Conservation (phyloP, 2,797 vertebrate genomes). For the Clarias pachynema region DNA sequence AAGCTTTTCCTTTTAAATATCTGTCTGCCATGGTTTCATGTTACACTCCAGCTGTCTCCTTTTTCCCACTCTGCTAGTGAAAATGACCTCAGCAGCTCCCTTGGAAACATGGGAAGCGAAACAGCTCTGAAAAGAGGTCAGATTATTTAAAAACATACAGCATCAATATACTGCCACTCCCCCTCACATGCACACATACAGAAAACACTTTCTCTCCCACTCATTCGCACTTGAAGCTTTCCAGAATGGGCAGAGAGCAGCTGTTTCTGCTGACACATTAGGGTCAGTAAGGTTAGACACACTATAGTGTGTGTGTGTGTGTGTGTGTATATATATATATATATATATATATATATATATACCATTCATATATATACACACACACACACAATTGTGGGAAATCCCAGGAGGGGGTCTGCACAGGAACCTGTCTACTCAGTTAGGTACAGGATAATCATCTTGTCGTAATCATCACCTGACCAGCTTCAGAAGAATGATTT, state of each 20-base stretch:
- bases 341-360: too few relatives aligned
- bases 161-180: constrained; percentile 59
- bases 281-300: constrained; percentile 45
- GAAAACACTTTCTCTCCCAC: constrained; percentile 49
- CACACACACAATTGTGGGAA: constrained; percentile 47
- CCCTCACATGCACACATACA: constrained; percentile 62
- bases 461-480: neutral
- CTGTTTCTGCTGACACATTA: constrained; percentile 41
- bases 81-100: constrained; percentile 56
- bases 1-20: constrained; percentile 60
- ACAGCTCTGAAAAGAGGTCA: constrained; percentile 58
- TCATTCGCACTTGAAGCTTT: constrained; percentile 46
- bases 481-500: too few relatives aligned
- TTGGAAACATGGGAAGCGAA: constrained; percentile 60
- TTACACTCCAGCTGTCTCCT: constrained; percentile 64
- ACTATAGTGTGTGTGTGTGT: too few relatives aligned
- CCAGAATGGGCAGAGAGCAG: constrained; percentile 41
- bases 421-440: constrained; percentile 41
- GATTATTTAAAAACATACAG: constrained; percentile 39
- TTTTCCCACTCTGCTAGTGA: constrained; percentile 57
- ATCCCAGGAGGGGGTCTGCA: constrained; percentile 48
- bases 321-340: too few relatives aligned
- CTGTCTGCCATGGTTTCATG: constrained; percentile 57
- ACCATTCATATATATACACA: constrained; percentile 38
- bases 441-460: constrained; percentile 8